Base-by-base conservation (phyloP, 2,888 invertebrate species). In the Meteorus cinctellus region DNA sequence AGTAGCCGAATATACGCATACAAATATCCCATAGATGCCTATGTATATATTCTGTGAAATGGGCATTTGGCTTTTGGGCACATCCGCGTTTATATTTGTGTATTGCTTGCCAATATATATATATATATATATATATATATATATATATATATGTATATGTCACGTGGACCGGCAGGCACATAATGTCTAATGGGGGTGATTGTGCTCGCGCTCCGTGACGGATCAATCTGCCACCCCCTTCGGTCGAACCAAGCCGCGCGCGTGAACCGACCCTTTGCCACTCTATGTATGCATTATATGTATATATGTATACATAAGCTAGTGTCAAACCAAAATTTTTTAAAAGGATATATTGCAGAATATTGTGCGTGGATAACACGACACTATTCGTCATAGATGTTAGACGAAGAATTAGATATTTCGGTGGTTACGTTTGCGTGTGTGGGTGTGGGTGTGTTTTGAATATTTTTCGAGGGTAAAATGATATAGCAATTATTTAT, bases 101-200 rank as follows among this genome's bases (percentile, higher is more conserved):
- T 41, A 34, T 36, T 65, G 19, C 36, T 62, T 29, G 31, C 62
- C 27, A 16, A 34, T 60, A 41, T 62, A 80, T 78, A 78, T 76
- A 74, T 78, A 78, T 80, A 76, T 80, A 81, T 78, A 78, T 76
- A 74, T 78, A 78, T 80, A 76, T 80, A 81, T 24, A 24, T 24
- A 24, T 70, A n/a, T 51, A 10, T 76, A 80, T 78, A 78, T 76
- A 74, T 78, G 78, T 80, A 76, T 80, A 81, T 80, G 68, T 81
- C 79, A 82, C 81, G 69, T 51, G 70, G 82, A 80, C 84, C 79
- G 84, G 85, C 84, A 87, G 85, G 87, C 86, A 86, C 87, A 87
- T 88, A 89, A 88, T 89, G 89, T 86, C 86, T 89, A 89, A 88
- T 88, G 88, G 89, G 88, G 89, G 88, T 87, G 88, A 88, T 88